These are phyloP conservation scores for Sus scrofa DNA, from an alignment of 2,113 vertebrate genomes.

Conservation along the genomic window DNA sequence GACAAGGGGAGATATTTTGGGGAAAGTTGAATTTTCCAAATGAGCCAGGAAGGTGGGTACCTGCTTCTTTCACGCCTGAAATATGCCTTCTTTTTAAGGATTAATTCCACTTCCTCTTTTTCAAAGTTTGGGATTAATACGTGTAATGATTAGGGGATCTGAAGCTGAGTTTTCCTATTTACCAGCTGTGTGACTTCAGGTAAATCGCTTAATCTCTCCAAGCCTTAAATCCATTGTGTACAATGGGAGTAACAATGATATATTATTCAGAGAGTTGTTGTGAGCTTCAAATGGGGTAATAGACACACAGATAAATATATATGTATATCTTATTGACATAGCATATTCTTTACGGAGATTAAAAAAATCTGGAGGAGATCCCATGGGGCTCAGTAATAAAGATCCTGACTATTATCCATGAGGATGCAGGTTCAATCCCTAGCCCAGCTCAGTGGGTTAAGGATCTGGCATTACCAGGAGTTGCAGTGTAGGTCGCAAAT, in stretches of 20 bases:
- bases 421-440: no score
- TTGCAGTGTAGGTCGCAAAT: no score
- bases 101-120: slow-evolving; percentile 33
- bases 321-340: not conserved
- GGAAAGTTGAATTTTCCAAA: not conserved
- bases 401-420: no score
- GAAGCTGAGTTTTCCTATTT: not conserved
- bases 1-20: not conserved
- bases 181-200: not conserved
- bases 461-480: no score
- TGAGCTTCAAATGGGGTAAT: not conserved
- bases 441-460: no score
- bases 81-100: not conserved
- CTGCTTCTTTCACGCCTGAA: not conserved
- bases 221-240: not conserved
- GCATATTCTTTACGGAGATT: not conserved
- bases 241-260: not conserved
- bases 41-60: not conserved
- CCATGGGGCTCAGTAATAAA: no score
- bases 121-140: not conserved
- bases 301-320: not conserved
- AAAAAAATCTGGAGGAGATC: not conserved
- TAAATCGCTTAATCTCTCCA: not conserved
- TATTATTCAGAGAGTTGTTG: not conserved
- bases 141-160: not conserved